These are phyloP conservation scores for Pyrochroa serraticornis DNA, from an alignment of 2,888 invertebrate genomes.

Conservation along the genomic window DNA sequence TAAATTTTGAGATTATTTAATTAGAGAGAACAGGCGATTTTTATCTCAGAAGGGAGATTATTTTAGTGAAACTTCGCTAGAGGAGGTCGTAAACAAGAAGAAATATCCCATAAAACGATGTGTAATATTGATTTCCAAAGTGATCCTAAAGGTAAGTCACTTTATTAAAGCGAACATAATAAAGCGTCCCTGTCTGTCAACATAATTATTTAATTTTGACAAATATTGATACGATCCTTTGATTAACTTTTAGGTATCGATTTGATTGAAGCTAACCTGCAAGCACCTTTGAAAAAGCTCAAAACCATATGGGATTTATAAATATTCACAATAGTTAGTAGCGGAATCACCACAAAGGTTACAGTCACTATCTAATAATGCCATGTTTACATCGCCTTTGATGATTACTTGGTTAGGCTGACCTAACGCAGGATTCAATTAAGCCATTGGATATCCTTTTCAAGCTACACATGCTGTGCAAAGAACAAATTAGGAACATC, in stretches of 20 bases:
- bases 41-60: too few species aligned
- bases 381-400: slow-evolving; percentile 15
- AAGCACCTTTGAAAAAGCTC: too few species aligned
- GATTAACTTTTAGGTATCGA: slow-evolving; percentile 33
- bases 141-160: slow-evolving; percentile 6
- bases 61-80: not conserved
- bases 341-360: not conserved
- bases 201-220: slow-evolving; percentile 38
- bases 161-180: slow-evolving; percentile 36
- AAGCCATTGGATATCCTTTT: slow-evolving; percentile 12
- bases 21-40: too few species aligned
- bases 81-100: not conserved
- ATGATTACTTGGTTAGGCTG: slow-evolving; percentile 11
- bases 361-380: slow-evolving; percentile 13
- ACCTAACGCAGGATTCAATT: slow-evolving; percentile 22
- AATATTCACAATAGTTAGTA: not conserved
- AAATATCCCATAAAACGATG: slow-evolving; percentile 17
- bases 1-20: too few species aligned
- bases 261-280: not conserved
- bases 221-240: slow-evolving; percentile 39
- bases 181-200: slow-evolving; percentile 35
- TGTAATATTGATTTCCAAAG: slow-evolving; percentile 24
- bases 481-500: slow-evolving; percentile 23
- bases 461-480: slow-evolving; percentile 9
- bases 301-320: not conserved